Evolutionary conservation across 2,888 invertebrate species (phyloP), one percentile per base, ranked within the genome.

Genomic region (Pharmacophagus antenor): DNA sequence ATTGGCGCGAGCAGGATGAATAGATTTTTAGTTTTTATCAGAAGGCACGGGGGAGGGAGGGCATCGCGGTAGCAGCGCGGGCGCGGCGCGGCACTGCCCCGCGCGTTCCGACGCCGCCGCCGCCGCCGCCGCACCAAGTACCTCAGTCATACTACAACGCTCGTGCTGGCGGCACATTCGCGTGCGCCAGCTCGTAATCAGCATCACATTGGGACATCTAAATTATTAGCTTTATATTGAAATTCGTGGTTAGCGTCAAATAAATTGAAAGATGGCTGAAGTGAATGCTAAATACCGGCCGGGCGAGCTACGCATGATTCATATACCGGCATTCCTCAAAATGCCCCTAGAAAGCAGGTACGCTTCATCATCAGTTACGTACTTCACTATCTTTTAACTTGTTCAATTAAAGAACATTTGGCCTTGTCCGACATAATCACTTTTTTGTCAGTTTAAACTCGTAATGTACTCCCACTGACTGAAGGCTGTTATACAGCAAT

Each of bases 81-180:
- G 74, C 71, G 65, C 70, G 70, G 66, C 66, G 66, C 74, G 70
- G 69, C 70, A 72, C 73, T 77, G 27, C 76, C 67, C 68, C 73
- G 72, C 67, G 73, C 67, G n/a, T n/a, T n/a, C n/a, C n/a, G n/a
- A n/a, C n/a, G n/a, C n/a, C n/a, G n/a, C n/a, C n/a, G n/a, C n/a
- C n/a, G n/a, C n/a, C n/a, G n/a, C n/a, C n/a, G n/a, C n/a, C n/a
- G n/a, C n/a, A n/a, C 70, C 70, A 37, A 37, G 61, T 63, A 72
- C 71, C 71, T 81, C 81, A 88, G 91, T 91, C 88, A 88, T 79
- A 87, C 88, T 87, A 85, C 86, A 83, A 80, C 87, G 83, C 80
- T 87, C 88, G 86, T 82, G 82, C 85, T 82, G 80, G 85, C 80
- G 74, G 71, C 69, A 84, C 81, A 80, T 70, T 68, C 69, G 68